These are phyloP conservation scores for Indicator maculatus DNA, from an alignment of 2,113 vertebrate genomes.

Conservation along the genomic window DNA sequence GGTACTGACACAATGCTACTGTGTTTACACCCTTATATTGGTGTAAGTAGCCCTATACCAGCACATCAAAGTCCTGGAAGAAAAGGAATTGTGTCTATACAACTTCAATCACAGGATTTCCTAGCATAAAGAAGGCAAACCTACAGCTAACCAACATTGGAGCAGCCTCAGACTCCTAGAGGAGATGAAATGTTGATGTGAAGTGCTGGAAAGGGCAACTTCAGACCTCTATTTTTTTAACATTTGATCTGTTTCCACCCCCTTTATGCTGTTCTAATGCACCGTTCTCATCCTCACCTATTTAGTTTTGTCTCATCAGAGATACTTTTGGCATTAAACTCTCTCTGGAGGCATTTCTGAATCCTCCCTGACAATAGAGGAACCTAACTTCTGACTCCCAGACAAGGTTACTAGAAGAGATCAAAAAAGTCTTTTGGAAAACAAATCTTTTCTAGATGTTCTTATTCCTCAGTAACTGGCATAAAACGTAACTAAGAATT, in stretches of 20 bases:
- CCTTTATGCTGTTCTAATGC: background rate
- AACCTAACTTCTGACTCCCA: background rate
- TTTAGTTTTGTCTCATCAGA: background rate
- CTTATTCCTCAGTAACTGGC: background rate
- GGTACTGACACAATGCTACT: too few species aligned
- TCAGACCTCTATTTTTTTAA: background rate
- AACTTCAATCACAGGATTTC: background rate
- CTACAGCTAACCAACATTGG: background rate
- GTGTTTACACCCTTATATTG: too few species aligned
- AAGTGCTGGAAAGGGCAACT: background rate
- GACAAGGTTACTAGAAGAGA: background rate
- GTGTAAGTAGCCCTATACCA: background rate
- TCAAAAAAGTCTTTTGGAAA: background rate
- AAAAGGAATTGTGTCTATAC: background rate
- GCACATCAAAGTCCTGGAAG: background rate
- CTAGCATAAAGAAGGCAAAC: background rate
- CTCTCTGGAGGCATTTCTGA: background rate
- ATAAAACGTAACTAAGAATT: background rate
- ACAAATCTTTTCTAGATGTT: background rate
- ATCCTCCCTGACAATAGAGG: background rate
- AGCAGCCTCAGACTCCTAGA: background rate
- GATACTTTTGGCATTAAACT: background rate
- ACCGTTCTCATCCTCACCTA: background rate
- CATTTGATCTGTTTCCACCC: background rate
- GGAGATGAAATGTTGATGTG: background rate